A percentile compares a stretch with the other conserved stretches of the same genome.
Conservation (phyloP, 2,888 invertebrate species). For the Temnothorax rugatulus region DNA sequence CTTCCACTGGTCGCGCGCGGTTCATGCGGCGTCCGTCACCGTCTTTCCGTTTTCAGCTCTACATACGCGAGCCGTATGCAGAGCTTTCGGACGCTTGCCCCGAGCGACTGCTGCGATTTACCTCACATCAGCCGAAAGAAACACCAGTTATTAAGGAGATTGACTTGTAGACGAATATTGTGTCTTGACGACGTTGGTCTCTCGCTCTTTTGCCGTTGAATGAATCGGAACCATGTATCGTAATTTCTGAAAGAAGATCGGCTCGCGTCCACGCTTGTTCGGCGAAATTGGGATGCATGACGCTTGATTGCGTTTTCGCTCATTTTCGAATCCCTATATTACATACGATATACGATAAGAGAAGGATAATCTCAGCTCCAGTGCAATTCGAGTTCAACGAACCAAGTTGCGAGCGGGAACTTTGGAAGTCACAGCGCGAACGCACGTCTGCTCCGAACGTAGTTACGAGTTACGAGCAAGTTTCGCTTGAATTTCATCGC, state of each 20-base stretch:
- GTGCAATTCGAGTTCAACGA: slow-evolving; percentile 23
- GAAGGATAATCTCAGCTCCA: background rate
- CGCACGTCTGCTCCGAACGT: background rate
- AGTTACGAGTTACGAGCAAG: background rate
- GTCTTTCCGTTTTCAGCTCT: slow-evolving; percentile 39
- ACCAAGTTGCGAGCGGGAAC: slow-evolving; percentile 5
- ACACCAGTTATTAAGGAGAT: background rate
- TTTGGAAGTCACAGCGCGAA: slow-evolving; percentile 4
- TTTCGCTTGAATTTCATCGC: background rate
- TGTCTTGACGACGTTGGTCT: background rate
- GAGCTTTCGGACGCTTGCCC: background rate
- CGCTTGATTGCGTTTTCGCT: background rate
- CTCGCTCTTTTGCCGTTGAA: too few relatives aligned
- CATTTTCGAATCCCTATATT: background rate
- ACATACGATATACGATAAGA: background rate
- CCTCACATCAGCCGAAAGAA: background rate
- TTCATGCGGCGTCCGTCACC: slow-evolving; percentile 22
- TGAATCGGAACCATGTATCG: background rate
- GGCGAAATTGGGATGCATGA: background rate
- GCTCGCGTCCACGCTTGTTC: background rate
- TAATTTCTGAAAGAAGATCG: background rate
- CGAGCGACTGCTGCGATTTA: background rate
- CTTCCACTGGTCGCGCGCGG: slow-evolving; percentile 67
- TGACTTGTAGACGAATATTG: background rate
- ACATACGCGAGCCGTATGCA: background rate